These are phyloP conservation scores for Ochropleura plecta DNA, from an alignment of 2,888 invertebrate species.

Conservation along the genomic window DNA sequence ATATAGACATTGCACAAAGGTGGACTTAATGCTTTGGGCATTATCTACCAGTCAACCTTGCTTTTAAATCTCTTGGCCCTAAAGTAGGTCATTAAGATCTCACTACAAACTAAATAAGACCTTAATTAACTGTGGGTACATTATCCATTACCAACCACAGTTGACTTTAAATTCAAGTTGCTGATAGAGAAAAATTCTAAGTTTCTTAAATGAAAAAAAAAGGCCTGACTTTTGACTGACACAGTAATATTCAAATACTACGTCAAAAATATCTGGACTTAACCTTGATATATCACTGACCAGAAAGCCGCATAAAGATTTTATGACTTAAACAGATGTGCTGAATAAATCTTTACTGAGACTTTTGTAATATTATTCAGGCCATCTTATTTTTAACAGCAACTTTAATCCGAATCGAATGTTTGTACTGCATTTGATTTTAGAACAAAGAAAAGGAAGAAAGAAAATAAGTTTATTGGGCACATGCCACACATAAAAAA, in stretches of 20 bases:
- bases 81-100: background rate
- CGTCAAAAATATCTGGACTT: constrained; percentile 20
- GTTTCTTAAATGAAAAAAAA: background rate
- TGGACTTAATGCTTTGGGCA: too few species aligned
- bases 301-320: constrained; percentile 45
- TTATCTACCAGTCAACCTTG: too few species aligned
- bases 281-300: constrained; percentile 25
- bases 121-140: background rate
- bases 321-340: constrained; percentile 58
- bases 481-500: too few species aligned
- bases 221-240: background rate
- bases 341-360: constrained; percentile 33
- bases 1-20: too few species aligned
- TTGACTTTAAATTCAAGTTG: background rate
- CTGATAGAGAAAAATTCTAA: background rate
- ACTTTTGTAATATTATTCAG: constrained; percentile 25
- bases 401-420: background rate
- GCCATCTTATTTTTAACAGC: constrained; percentile 40
- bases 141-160: background rate
- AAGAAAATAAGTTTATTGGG: too few species aligned
- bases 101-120: background rate
- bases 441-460: too few species aligned
- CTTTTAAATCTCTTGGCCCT: too few species aligned
- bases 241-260: background rate
- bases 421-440: constrained; percentile 4